Evolutionary conservation across 2,888 invertebrate species (phyloP).

Genomic region (Homarus gammarus): DNA sequence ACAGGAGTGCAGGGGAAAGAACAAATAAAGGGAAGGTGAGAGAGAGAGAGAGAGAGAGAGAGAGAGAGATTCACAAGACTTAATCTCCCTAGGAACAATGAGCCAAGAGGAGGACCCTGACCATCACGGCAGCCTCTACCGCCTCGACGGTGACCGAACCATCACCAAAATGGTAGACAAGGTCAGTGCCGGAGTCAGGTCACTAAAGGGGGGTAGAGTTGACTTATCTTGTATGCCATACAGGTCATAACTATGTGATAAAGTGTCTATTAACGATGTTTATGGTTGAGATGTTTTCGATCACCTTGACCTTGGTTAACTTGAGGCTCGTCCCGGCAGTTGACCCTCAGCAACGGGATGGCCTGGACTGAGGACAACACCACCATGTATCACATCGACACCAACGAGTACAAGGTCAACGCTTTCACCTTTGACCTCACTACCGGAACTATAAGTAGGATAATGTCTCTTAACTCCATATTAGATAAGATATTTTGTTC

Average conservation of each 20-base stretch:
- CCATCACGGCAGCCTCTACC: neutral
- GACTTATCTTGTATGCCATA: too few relatives aligned
- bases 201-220: neutral
- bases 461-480: neutral
- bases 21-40: neutral
- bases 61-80: neutral
- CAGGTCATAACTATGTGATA: too few relatives aligned
- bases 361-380: slow-evolving; percentile 87
- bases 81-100: neutral
- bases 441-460: slow-evolving; percentile 84
- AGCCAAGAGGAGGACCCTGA: neutral
- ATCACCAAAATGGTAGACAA: neutral
- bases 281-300: too few relatives aligned
- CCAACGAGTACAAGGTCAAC: slow-evolving; percentile 84
- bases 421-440: slow-evolving; percentile 85
- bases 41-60: too few relatives aligned
- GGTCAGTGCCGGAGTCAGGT: neutral
- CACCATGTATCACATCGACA: slow-evolving; percentile 89
- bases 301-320: too few relatives aligned
- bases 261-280: too few relatives aligned
- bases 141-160: neutral
- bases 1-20: too few relatives aligned
- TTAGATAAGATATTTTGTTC: too few relatives aligned
- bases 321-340: too few relatives aligned
- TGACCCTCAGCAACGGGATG: slow-evolving; percentile 86